Percentiles rank a stretch among this genome's conserved stretches.
These are phyloP conservation scores for Pygoscelis adeliae DNA, from an alignment of 2,113 vertebrate species.

Conservation along the genomic window DNA sequence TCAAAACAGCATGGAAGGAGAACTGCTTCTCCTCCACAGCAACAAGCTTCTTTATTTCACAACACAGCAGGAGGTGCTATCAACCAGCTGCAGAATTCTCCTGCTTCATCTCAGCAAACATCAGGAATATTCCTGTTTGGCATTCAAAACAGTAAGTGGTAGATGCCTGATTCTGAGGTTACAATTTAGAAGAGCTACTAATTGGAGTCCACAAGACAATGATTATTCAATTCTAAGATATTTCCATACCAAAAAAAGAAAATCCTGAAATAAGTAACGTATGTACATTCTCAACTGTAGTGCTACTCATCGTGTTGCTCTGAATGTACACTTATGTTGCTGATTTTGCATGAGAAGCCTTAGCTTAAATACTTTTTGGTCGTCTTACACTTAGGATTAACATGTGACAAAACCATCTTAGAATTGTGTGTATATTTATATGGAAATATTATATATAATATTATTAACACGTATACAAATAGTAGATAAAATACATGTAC, in stretches of 20 bases:
- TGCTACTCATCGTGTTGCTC: neutral
- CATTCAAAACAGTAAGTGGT: constrained; percentile 91
- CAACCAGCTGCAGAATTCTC: constrained; percentile 83
- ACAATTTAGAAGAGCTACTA: neutral
- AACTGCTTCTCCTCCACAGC: constrained; percentile 84
- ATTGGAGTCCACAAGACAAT: neutral
- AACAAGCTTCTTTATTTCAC: constrained; percentile 89
- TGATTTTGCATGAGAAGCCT: neutral
- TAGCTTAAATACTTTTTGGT: neutral
- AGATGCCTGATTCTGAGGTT: neutral
- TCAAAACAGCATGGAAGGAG: constrained; percentile 84
- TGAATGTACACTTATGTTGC: neutral
- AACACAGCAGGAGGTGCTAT: constrained; percentile 83
- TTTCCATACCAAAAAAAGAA: neutral
- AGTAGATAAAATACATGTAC: neutral
- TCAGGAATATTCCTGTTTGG: constrained; percentile 94
- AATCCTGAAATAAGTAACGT: neutral
- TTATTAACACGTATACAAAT: neutral
- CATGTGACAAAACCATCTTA: neutral
- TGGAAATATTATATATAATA: neutral
- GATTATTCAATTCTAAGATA: neutral
- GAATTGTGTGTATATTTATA: neutral
- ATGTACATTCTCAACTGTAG: too few species aligned
- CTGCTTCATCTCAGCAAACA: constrained; percentile 85
- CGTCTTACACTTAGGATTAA: neutral